A percentile compares a stretch with the other conserved stretches of the same genome.
Evolutionary conservation across 2,797 vertebrate genomes (phyloP).

Genomic region (Oryzias sinensis): DNA sequence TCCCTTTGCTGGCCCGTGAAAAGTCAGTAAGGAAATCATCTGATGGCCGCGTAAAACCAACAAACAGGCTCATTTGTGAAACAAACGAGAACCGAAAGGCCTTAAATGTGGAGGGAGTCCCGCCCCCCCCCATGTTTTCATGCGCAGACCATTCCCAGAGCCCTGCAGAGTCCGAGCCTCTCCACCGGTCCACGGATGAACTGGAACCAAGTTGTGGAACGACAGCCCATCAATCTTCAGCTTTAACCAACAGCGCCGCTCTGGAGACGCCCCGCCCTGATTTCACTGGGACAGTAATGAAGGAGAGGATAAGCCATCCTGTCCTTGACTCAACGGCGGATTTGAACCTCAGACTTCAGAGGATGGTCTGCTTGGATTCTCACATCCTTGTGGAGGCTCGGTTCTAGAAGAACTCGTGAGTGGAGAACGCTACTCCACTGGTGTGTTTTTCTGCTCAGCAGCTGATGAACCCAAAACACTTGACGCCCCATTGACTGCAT

Average conservation of each 20-base stretch:
- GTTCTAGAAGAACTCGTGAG: no score
- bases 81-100: neutral
- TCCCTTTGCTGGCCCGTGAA: no score
- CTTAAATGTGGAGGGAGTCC: constrained; percentile 2
- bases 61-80: no score
- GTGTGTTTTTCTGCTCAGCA: constrained; percentile 4
- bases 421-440: no score
- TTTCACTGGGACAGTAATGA: neutral
- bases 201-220: constrained; percentile 6
- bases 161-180: neutral
- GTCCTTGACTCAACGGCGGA: neutral
- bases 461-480: constrained; percentile 36
- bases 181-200: constrained; percentile 2
- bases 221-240: constrained; percentile 11
- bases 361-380: no score
- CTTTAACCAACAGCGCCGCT: neutral
- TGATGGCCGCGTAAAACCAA: no score
- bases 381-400: neutral
- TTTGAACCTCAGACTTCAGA: no score
- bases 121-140: constrained; percentile 1
- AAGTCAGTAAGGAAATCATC: no score
- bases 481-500: constrained; percentile 57
- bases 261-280: neutral
- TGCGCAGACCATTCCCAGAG: constrained; percentile 2
- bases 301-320: no score